A percentile compares a stretch with the other conserved stretches of the same genome.
Evolutionary conservation across 2,797 vertebrate species (phyloP).

Genomic region (Pogoniulus pusillus): DNA sequence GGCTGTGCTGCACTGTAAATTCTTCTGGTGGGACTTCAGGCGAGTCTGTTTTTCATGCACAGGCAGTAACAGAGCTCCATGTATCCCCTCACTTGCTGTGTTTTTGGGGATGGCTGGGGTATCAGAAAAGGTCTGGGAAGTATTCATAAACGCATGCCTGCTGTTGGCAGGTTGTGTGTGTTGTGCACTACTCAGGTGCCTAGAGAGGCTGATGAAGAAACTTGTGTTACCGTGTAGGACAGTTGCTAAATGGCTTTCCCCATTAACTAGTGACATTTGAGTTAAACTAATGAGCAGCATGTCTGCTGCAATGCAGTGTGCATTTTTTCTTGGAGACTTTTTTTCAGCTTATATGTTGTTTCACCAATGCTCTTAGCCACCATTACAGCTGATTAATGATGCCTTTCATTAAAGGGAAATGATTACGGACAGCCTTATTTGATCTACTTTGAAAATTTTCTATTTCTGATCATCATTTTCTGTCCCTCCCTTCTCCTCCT

Average conservation of each 20-base stretch:
- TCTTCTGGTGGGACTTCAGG: background rate
- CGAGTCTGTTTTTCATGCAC: background rate
- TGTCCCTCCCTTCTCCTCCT: conserved; percentile 26
- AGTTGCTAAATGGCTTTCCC: conserved; percentile 42
- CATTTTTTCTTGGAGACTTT: conserved; percentile 52
- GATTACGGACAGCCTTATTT: background rate
- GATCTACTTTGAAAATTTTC: conserved; percentile 41
- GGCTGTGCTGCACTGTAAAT: background rate
- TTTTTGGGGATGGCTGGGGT: fast-evolving
- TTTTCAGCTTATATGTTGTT: conserved; percentile 48
- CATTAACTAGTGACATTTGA: conserved; percentile 59
- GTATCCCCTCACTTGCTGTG: fast-evolving
- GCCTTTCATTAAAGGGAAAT: conserved; percentile 44
- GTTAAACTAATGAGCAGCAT: conserved; percentile 62
- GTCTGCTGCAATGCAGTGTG: conserved; percentile 63
- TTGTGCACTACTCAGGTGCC: background rate
- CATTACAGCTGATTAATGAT: conserved; percentile 43
- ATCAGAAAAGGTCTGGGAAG: background rate
- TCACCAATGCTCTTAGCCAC: conserved; percentile 45
- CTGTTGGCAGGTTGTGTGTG: background rate
- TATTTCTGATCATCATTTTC: conserved; percentile 29
- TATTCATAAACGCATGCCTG: background rate
- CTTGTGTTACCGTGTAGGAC: background rate
- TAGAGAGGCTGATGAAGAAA: conserved; percentile 28
- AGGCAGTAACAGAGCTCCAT: background rate